Evolutionary conservation across 92 coral and sea anemone genomes (phyloP), one percentile per base, ranked within the genome.

Genomic region (Palythoa grandis): DNA sequence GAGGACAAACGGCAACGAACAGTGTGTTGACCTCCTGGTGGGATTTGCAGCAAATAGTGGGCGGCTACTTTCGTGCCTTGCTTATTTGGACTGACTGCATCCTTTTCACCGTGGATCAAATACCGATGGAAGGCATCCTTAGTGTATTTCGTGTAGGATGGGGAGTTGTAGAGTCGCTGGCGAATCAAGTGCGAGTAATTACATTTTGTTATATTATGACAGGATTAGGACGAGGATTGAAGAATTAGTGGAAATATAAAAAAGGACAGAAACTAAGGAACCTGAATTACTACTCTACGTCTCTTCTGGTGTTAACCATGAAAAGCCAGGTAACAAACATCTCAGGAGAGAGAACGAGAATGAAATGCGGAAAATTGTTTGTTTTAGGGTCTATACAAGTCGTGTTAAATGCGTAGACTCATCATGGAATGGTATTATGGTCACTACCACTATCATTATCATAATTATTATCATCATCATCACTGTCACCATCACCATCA

Each of bases 51-150:
- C 13, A 94, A 53, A 74, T 91, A 95, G 86, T 94, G 82, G 14
- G 98, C 93, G 0, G 98, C 98, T 8, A 94, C 89, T 84, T 94
- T 96, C 2, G 98, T 91, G 17, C 98, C 98, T 84, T 78, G 85
- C 76, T 91, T 94, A 53, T 94, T 87, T 54, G 93, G 88, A 58
- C 76, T 89, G 71, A 94, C 90, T 12, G 98, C 98, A 47, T 93
- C 93, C 79, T 79, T 88, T 84, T 97, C 93, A 13, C 92, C 95
- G 56, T 95, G 77, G 71, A 97, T 93, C 79, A 97, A 56, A 78
- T 89, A 90, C 3, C 98, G 93, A 87, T 97, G 99, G 78, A 97
- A 97, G 6, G 98, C 99, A 74, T 97, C 99, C 86, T 97, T 97
- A 3, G 99, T 97, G 88, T 95, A 95, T 7, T 91, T 88, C 15